Evolutionary conservation across 2,888 invertebrate species (phyloP), one percentile per base, ranked within the genome.

Genomic region (Pyrrhia umbra): DNA sequence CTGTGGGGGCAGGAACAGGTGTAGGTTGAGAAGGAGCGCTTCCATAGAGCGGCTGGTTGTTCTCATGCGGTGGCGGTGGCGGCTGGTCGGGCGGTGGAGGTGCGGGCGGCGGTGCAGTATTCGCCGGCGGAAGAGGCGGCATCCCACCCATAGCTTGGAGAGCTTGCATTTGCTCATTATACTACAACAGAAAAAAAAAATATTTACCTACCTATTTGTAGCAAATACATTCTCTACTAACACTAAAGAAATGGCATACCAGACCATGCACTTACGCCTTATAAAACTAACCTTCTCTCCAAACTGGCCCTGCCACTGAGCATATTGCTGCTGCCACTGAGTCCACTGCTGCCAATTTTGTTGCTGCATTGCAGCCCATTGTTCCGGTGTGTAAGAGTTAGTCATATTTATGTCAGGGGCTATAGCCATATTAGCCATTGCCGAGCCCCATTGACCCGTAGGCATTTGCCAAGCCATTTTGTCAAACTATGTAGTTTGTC

Each of bases 291-390:
- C 97, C 96, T 97, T 96, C 61, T 96, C 96, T 47, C 97, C 97
- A 87, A 97, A 97, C 82, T 97, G 97, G 66, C 95, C 96, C 85
- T 97, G 97, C 97, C 97, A 97, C 80, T 97, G 96, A 50, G 96
- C 96, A 90, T 97, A 97, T 81, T 97, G 97, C 76, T 96, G 96
- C 81, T 97, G 97, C 97, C 97, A 97, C 77, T 97, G 97, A 9
- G 96, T 95, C 96, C 97, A 97, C 77, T 97, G 97, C 73, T 96
- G 96, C 96, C 96, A 97, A 82, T 96, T 96, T 86, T 97, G 96
- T 77, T 97, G 96, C 83, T 96, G 97, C 89, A 96, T 94, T 76
- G 96, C 92, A 43, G 96, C 94, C 97, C 97, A 97, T 88, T 97
- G 97, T 78, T 97, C 97, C 43, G 96, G 89, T 6, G 96, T 95